Evolutionary conservation across 2,888 invertebrate species (phyloP).

Genomic region (Cephonodes hylas): DNA sequence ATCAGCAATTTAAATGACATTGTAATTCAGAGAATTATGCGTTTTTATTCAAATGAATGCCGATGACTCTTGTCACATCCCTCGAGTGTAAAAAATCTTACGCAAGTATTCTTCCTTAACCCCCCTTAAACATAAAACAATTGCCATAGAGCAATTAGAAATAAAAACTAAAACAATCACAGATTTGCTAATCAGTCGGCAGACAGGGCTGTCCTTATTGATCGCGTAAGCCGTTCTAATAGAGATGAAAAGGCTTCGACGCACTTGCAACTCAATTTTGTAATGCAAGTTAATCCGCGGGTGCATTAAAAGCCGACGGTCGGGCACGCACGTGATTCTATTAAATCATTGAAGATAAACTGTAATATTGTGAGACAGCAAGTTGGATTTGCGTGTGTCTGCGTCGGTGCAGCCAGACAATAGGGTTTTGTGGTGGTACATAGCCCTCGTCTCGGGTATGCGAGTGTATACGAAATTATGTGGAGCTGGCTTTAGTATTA

Average conservation of each 20-base stretch:
- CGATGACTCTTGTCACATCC: too few species aligned
- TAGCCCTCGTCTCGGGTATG: too few species aligned
- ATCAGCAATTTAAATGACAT: too few species aligned
- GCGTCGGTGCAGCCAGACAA: background rate
- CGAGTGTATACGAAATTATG: too few species aligned
- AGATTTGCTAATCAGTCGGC: background rate
- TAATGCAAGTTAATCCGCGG: background rate
- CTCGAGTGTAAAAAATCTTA: too few species aligned
- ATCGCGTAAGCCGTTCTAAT: background rate
- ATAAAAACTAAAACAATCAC: too few species aligned
- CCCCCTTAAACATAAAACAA: too few species aligned
- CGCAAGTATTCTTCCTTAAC: too few species aligned
- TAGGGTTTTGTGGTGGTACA: background rate
- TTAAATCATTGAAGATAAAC: background rate
- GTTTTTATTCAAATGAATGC: too few species aligned
- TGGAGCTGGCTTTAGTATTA: too few species aligned
- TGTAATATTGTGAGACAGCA: background rate
- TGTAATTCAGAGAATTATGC: too few species aligned
- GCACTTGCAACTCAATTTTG: background rate
- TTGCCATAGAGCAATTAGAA: too few species aligned
- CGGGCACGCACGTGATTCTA: background rate
- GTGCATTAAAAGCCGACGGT: background rate
- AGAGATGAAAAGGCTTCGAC: background rate
- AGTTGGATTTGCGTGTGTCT: background rate
- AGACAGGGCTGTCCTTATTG: background rate